Evolutionary conservation across 2,797 vertebrate genomes (phyloP), one percentile per base, ranked within the genome.

Genomic region (Bovichtus variegatus): DNA sequence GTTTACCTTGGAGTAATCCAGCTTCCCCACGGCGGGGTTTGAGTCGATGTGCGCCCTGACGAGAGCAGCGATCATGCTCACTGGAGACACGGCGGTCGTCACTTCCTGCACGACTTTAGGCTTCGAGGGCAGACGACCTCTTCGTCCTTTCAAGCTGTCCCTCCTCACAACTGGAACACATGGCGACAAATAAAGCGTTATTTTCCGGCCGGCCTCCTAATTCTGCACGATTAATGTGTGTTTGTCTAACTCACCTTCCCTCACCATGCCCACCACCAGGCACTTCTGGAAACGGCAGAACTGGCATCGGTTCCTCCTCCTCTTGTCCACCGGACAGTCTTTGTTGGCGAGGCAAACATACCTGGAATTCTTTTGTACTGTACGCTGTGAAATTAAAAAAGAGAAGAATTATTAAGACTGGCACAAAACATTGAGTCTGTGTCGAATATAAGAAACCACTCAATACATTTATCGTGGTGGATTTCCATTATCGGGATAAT

Each of bases 221-320:
- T 19, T 36, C 18, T 10, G 11, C 44, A 12, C 4, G 9, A 25
- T 15, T 25, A 9, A 40, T 44, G 0, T 46, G 29, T 1, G 11
- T 51, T 72, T 31, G 16, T 9, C n/a, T 9, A n/a, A 23, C 90
- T 90, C 76, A 99, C 98, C 98, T 97, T 99, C 98, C 86, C 97
- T 98, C 88, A 99, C 97, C 98, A 99, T 99, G 76, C 98, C 98
- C 27, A 99, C 98, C 0, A 92, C 92, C n/a, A 99, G 94, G 94
- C 98, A 99, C 94, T 99, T 99, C 95, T 99, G 98, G 94, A 97
- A 99, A 81, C 98, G 97, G 86, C 98, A 99, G 92, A 98, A 99
- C 93, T 99, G 97, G 93, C 98, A 99, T 59, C 98, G 95, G 85
- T 99, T 99, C 75, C 98, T 88, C 82, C 98, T 95, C 82, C 97